Evolutionary conservation across 2,888 invertebrate genomes (phyloP).

Genomic region (Leptinotarsa tumamoca): DNA sequence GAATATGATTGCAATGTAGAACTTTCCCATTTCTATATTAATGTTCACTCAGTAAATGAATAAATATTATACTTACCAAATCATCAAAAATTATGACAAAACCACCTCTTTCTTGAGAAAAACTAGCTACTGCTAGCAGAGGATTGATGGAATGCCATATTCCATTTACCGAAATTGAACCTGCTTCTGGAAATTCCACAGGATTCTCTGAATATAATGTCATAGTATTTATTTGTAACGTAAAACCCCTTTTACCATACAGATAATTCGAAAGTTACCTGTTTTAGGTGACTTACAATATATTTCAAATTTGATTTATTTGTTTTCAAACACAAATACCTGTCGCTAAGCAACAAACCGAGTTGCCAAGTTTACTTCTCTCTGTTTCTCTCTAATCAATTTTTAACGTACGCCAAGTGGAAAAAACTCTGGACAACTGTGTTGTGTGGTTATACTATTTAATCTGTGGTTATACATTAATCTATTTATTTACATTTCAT

Average conservation of each 20-base stretch:
- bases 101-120: constrained; percentile 89
- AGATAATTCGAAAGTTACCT: background rate
- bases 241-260: background rate
- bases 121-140: constrained; percentile 86
- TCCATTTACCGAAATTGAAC: constrained; percentile 84
- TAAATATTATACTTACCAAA: constrained; percentile 69
- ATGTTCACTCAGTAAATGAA: background rate
- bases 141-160: constrained; percentile 87
- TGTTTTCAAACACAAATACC: background rate
- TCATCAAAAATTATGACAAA: constrained; percentile 90
- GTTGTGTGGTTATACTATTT: too few relatives aligned
- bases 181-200: constrained; percentile 79
- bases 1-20: too few relatives aligned
- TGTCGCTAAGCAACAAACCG: background rate
- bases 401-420: background rate
- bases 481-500: too few relatives aligned
- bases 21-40: too few relatives aligned
- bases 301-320: background rate
- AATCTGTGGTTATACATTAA: too few relatives aligned
- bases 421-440: too few relatives aligned
- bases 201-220: constrained; percentile 87
- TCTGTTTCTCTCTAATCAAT: too few relatives aligned
- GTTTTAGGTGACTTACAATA: background rate
- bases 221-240: constrained; percentile 67
- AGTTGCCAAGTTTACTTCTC: too few relatives aligned